These are phyloP conservation scores for Ptiloglossa arizonensis DNA, from an alignment of 1,140 invertebrate species.

Conservation along the genomic window DNA sequence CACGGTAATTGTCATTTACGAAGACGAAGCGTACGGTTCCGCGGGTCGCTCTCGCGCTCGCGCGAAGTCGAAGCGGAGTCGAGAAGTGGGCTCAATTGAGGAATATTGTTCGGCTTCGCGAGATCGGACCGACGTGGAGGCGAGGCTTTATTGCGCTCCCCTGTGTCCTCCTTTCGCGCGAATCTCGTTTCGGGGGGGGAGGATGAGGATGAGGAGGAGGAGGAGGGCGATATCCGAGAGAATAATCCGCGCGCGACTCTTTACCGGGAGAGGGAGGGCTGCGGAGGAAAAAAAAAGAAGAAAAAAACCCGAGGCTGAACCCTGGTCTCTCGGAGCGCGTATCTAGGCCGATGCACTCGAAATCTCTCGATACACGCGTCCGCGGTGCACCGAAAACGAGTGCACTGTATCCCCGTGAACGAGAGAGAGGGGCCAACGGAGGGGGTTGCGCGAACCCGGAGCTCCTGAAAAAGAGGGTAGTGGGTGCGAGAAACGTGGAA, in stretches of 20 bases:
- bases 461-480: neutral
- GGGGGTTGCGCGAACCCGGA: too few species aligned
- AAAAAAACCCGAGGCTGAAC: slow-evolving; percentile 41
- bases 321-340: neutral
- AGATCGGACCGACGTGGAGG: neutral
- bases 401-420: slow-evolving; percentile 29
- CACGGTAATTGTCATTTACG: neutral
- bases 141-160: neutral
- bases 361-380: slow-evolving; percentile 49
- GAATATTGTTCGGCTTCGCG: slow-evolving; percentile 6
- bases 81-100: slow-evolving; percentile 10
- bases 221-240: neutral
- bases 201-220: too few species aligned
- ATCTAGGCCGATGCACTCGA: slow-evolving; percentile 56
- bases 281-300: too few species aligned
- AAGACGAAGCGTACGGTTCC: neutral
- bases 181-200: neutral
- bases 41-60: too few species aligned
- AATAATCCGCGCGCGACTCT: neutral
- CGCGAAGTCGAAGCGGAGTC: neutral
- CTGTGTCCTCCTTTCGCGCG: neutral
- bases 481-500: neutral
- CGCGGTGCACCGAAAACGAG: slow-evolving; percentile 47
- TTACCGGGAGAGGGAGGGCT: too few species aligned
- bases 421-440: too few species aligned